Evolutionary conservation across 2,888 invertebrate species (phyloP), one percentile per base, ranked within the genome.

Genomic region (Drosophila suboccidentalis): DNA sequence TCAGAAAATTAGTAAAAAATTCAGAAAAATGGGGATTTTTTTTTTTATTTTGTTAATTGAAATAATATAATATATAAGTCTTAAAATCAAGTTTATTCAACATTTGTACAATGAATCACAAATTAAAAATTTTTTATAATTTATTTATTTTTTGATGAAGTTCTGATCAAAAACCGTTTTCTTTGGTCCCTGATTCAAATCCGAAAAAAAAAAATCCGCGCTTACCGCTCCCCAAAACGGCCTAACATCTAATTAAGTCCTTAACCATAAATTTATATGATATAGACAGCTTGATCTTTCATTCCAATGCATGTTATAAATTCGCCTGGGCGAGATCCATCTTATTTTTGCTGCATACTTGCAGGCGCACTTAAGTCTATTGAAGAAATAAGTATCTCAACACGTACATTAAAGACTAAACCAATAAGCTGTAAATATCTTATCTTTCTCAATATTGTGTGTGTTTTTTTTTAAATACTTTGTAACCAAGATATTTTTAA

Each of bases 371-470:
- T 17, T 10, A 11, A 19, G 32, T 54, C 13, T 13, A 43, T 54
- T 64, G 29, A 65, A 50, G 11, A 34, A 26, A 26, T 26, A 44
- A n/a, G 34, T 26, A 26, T 26, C 26, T 5, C 6, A 26, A 6
- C 26, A 26, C 26, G 22, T 22, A 3, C 5, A 5, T 26, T 26
- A 26, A 26, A 26, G 26, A 26, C 26, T 5, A 5, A 26, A 26
- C 26, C 26, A 26, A 26, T 6, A 39, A 41, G 49, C 22, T 60
- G 39, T 57, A 58, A 69, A 41, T 70, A 60, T 47, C 6, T 17
- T 26, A 26, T n/a, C 22, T 6, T 44, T 44, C 22, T 26, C 3
- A 54, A 49, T 53, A 26, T 75, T 74, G 71, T 75, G 71, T 44
- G 54, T 38, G 0, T 6, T 29, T 17, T 43, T 50, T 19, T 54